Base-by-base conservation (phyloP, 2,797 vertebrate species). In the Melanotaenia trifasciata region DNA sequence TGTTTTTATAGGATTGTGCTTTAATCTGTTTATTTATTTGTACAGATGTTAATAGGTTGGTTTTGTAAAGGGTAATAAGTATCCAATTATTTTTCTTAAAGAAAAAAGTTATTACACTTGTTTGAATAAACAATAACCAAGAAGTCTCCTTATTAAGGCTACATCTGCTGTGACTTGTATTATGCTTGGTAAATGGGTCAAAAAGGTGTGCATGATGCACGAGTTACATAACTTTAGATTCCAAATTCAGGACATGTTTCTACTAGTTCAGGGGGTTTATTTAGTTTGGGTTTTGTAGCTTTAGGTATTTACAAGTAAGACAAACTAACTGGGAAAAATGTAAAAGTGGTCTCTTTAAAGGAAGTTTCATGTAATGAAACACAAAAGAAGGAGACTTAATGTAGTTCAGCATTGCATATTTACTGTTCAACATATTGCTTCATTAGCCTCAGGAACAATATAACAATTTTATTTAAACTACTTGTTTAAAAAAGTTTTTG, bases 51-150 rank as follows among this genome's bases (percentile, higher is more conserved):
- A 84, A 92, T 90, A 90, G 84, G 56, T 36, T 81, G 76, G 66
- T 90, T 92, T 91, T 91, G 80, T 89, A 90, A 87, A 83, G 14
- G 72, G 72, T 84, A 74, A 83, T 36, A 54, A 84, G 66, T 70
- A 47, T 67, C 35, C 51, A 72, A 93, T 79, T 94, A 94, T 94
- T 92, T 93, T 94, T 93, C 76, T 81, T 91, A 84, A 86, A 87
- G 63, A 89, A 90, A 86, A 33, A 79, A 70, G n/a, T 78, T 32
- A 71, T 74, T 67, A 8, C 32, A 62, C 80, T 86, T 88, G 84
- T 91, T 92, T 87, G 65, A 91, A 87, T 92, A 90, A 92, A 92
- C 78, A 87, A 86, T 79, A 1, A 18, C 61, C 9, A 84, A 76
- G 60, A 51, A 72, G 61, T 18, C 4, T 35, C 10, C 10, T 24